These are phyloP conservation scores for Spialia ferax DNA, from an alignment of 2,888 invertebrate species.

Conservation along the genomic window DNA sequence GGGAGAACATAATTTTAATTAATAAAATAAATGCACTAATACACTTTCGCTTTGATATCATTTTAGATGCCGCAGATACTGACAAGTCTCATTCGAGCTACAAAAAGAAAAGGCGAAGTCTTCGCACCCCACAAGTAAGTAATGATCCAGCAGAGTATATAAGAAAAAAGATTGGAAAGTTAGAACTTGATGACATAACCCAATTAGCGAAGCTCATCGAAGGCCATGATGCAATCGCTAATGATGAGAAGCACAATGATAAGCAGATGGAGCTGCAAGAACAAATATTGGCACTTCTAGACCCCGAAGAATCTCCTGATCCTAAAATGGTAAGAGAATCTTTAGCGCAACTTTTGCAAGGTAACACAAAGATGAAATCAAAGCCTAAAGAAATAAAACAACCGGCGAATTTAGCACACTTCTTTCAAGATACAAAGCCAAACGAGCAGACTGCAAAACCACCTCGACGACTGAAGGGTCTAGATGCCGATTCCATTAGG, in stretches of 20 bases:
- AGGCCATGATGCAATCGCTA: slow-evolving; percentile 64
- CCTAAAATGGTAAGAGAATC: slow-evolving; percentile 64
- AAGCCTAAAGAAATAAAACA: slow-evolving; percentile 49
- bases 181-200: slow-evolving; percentile 74
- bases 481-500: slow-evolving; percentile 60
- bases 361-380: slow-evolving; percentile 58
- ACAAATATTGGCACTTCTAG: slow-evolving; percentile 71
- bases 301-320: slow-evolving; percentile 72
- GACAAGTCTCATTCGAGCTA: slow-evolving; percentile 76
- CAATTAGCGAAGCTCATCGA: slow-evolving; percentile 74
- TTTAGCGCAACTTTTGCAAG: slow-evolving; percentile 66
- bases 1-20: too few species aligned
- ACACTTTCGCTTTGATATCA: not conserved
- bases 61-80: slow-evolving; percentile 67
- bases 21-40: too few species aligned
- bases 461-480: slow-evolving; percentile 67
- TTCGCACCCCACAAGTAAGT: slow-evolving; percentile 77
- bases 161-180: slow-evolving; percentile 72
- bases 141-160: slow-evolving; percentile 73
- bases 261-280: slow-evolving; percentile 72
- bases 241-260: slow-evolving; percentile 52
- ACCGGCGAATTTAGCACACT: slow-evolving; percentile 56
- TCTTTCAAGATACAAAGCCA: slow-evolving; percentile 57
- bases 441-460: slow-evolving; percentile 58
- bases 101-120: slow-evolving; percentile 72